Evolutionary conservation across 2,113 vertebrate genomes (phyloP), one percentile per base, ranked within the genome.

Genomic region (Phaethon lepturus): DNA sequence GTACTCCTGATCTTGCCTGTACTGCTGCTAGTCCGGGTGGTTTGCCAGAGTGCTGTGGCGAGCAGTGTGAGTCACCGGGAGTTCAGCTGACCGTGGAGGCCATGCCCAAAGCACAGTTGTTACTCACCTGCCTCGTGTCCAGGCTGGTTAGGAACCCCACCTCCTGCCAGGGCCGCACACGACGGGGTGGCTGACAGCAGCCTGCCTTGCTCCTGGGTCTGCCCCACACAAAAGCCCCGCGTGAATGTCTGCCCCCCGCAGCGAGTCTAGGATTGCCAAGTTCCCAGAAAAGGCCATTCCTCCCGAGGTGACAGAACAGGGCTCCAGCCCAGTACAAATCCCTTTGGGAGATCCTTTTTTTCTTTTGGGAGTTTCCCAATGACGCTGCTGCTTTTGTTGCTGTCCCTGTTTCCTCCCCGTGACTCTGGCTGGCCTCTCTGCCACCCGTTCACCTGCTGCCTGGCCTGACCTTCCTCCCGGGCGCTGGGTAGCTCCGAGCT

Each of bases 91-190:
- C 35, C 47, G 6, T 1, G 4, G 26, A 4, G 3, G 33, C 33
- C 68, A 6, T 8, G 33, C 40, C 38, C 25, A 19, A 45, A 63
- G 10, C 2, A 0, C 52, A n/a, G 64, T 73, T 78, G 47, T 18
- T n/a, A 35, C 64, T 94, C 95, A 98, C 98, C 98, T 99, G 98
- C 60, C 98, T 98, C 96, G 90, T 98, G 71, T 98, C 94, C 96
- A 98, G 96, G 97, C 98, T 98, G 42, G 92, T 96, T 52, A 95
- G 52, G 13, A 96, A 80, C 23, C 79, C 90, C 94, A 97, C 95
- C 84, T 94, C 91, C 60, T 95, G 69, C 60, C 98, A 72, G 40
- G 71, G 44, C n/a, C 88, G 2, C 25, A 7, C 8, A 23, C 5
- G 11, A 19, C 11, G 96, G 93, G 67, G 98, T 95, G 24, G 96